Percentiles rank a stretch among this genome's conserved stretches.
Evolutionary conservation across 2,888 invertebrate species (phyloP).

Genomic region (Syritta pipiens): DNA sequence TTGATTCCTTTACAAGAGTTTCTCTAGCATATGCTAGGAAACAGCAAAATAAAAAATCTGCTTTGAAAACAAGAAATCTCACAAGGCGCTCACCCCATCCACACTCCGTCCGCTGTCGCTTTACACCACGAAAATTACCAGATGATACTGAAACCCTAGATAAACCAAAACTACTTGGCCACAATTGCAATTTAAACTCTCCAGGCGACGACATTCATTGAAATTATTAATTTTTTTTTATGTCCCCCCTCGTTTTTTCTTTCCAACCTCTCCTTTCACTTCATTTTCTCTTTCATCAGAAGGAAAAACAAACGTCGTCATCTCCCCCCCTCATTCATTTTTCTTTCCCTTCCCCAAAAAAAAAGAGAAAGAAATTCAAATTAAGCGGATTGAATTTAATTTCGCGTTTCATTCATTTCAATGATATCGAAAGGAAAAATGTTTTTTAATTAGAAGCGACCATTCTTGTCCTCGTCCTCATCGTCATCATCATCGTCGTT

Average conservation of each 20-base stretch:
- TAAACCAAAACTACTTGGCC: constrained; percentile 13
- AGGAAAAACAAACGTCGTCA: constrained; percentile 19
- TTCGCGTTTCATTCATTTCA: constrained; percentile 26
- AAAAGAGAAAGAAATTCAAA: constrained; percentile 23
- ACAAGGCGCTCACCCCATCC: not conserved
- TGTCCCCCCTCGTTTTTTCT: not conserved
- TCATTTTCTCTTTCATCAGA: not conserved
- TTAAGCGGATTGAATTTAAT: constrained; percentile 48
- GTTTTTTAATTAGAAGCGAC: constrained; percentile 16
- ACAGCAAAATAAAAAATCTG: no score
- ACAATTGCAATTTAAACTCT: constrained; percentile 29
- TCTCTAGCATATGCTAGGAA: no score
- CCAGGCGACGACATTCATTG: constrained; percentile 21
- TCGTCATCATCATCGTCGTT: no score
- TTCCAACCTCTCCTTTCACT: no score
- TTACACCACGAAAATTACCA: not conserved
- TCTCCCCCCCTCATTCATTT: no score
- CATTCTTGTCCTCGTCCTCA: not conserved
- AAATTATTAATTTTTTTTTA: not conserved
- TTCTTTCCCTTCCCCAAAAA: not conserved
- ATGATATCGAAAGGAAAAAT: constrained; percentile 11
- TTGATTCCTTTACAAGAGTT: no score
- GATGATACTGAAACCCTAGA: not conserved
- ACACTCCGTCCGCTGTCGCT: constrained; percentile 10
- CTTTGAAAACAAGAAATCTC: not conserved